phyloP scores from a whole-genome alignment of 2,888 invertebrate genomes.

The Argyresthia goedartella region DNA sequence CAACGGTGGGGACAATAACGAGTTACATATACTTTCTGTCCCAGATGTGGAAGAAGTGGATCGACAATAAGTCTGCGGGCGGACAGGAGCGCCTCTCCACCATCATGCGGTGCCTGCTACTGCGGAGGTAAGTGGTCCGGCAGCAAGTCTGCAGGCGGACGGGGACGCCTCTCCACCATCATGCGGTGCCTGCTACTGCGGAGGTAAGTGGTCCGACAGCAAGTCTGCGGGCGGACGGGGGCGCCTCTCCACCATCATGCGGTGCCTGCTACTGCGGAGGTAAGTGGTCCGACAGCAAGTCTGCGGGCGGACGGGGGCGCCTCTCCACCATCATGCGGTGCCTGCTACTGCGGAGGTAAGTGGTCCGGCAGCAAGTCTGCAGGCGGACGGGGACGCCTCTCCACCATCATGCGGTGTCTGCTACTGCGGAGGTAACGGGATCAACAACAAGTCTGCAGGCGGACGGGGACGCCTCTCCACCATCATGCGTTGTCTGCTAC shows the following conservation, averaged over 20 bases:
- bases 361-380: constrained; percentile 90
- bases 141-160: not conserved
- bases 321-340: too few species aligned
- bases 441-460: not conserved
- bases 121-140: constrained; percentile 73
- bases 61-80: constrained; percentile 84
- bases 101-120: constrained; percentile 85
- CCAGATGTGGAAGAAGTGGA: constrained; percentile 92
- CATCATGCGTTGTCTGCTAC: too few species aligned
- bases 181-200: constrained; percentile 67
- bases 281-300: not conserved
- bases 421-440: constrained; percentile 78
- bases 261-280: constrained; percentile 86
- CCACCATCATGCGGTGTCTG: constrained; percentile 85
- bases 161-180: too few species aligned
- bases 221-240: constrained; percentile 83
- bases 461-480: too few species aligned
- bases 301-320: too few species aligned
- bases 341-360: constrained; percentile 86
- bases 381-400: constrained; percentile 85
- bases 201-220: constrained; percentile 93
- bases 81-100: constrained; percentile 87
- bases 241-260: constrained; percentile 87
- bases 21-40: too few species aligned
- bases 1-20: too few species aligned